Conservation (phyloP, 2,888 invertebrate species). For the Polydrusus cervinus region DNA sequence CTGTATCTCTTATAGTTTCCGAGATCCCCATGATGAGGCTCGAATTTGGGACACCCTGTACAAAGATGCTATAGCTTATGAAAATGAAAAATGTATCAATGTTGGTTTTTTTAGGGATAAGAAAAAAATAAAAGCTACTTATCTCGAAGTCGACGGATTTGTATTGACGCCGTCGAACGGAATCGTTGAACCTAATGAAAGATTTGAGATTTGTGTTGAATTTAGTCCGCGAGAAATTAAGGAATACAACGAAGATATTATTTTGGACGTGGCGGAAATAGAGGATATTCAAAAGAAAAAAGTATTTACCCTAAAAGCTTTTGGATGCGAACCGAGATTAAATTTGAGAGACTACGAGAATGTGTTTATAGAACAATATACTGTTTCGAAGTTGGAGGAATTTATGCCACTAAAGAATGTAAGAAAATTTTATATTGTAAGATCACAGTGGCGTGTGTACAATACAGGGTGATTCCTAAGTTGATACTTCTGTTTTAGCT, state of each 20-base stretch:
- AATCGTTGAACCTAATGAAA: slow-evolving; percentile 64
- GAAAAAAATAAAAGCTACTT: slow-evolving; percentile 57
- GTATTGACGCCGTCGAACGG: slow-evolving; percentile 67
- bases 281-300: slow-evolving; percentile 71
- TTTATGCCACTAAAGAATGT: slow-evolving; percentile 73
- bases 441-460: too few relatives aligned
- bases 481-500: too few relatives aligned
- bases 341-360: slow-evolving; percentile 75
- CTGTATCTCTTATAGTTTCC: too few relatives aligned
- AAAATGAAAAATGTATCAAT: not conserved
- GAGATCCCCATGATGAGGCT: too few relatives aligned
- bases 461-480: too few relatives aligned
- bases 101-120: slow-evolving; percentile 18
- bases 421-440: too few relatives aligned
- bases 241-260: slow-evolving; percentile 66
- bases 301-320: slow-evolving; percentile 72
- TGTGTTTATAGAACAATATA: slow-evolving; percentile 77
- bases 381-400: slow-evolving; percentile 74
- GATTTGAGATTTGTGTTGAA: slow-evolving; percentile 65
- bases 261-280: slow-evolving; percentile 67
- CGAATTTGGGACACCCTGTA: too few relatives aligned
- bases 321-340: slow-evolving; percentile 75
- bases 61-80: too few relatives aligned
- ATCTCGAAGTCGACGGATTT: slow-evolving; percentile 67
- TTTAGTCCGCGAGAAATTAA: slow-evolving; percentile 67